Evolutionary conservation across 2,113 vertebrate species (phyloP).

Genomic region (Microtus pennsylvanicus): DNA sequence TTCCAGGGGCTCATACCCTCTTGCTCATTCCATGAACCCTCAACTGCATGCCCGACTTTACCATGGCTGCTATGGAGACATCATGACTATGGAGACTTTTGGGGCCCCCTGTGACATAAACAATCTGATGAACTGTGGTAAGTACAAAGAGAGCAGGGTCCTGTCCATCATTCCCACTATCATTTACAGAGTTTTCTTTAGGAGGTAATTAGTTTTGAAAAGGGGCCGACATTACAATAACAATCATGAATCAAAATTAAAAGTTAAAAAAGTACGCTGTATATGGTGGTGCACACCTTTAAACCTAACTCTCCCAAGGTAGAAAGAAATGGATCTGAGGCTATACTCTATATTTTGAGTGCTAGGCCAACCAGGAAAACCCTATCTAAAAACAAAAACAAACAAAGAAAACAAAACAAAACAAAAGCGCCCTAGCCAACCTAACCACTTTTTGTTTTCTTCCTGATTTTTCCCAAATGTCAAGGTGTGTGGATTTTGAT

Average conservation of each 20-base stretch:
- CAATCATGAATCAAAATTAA: background rate
- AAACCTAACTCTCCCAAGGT: no score
- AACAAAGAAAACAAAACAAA: background rate
- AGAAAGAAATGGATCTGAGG: background rate
- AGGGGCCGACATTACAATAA: background rate
- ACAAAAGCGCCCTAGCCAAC: background rate
- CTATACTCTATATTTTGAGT: background rate
- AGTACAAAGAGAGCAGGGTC: background rate
- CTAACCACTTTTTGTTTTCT: background rate
- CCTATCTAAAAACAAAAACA: no score
- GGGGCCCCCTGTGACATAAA: slow-evolving; percentile 82
- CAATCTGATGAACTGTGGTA: slow-evolving; percentile 78
- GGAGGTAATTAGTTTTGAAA: slow-evolving; percentile 25
- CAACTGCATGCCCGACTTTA: slow-evolving; percentile 55
- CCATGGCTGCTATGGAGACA: slow-evolving; percentile 79
- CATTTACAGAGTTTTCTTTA: background rate
- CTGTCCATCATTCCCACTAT: background rate
- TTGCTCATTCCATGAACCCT: slow-evolving; percentile 23
- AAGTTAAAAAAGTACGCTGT: background rate
- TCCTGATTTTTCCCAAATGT: background rate
- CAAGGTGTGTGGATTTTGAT: background rate
- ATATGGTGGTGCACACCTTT: background rate
- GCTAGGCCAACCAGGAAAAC: background rate
- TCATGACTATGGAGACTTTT: slow-evolving; percentile 81
- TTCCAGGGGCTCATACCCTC: slow-evolving; percentile 30